These are phyloP conservation scores for Halyomorpha halys DNA, from an alignment of 1,140 invertebrate genomes.

Conservation along the genomic window DNA sequence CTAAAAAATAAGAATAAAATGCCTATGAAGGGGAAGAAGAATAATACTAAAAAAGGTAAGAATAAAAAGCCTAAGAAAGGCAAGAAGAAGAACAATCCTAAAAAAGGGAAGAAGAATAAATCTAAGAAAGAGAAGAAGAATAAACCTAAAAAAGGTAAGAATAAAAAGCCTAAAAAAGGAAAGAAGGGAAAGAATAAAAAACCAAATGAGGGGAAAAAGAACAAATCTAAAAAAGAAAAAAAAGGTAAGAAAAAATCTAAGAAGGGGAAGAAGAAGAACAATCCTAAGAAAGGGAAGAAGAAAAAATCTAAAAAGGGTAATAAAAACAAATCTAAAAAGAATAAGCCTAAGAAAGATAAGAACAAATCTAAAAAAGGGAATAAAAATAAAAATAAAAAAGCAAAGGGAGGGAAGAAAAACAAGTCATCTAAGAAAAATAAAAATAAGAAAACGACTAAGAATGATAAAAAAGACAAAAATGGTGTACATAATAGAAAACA, in stretches of 20 bases:
- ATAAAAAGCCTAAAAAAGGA: too few relatives aligned
- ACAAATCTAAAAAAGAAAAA: too few relatives aligned
- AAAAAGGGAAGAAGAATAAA: background rate
- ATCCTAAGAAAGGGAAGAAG: background rate
- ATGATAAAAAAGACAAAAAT: background rate
- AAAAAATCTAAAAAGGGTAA: background rate
- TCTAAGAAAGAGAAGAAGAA: background rate
- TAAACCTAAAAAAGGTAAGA: background rate
- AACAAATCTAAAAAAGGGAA: background rate
- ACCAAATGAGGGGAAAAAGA: background rate
- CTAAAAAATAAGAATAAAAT: background rate
- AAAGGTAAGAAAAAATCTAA: background rate
- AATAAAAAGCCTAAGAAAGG: too few relatives aligned
- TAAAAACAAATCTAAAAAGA: background rate
- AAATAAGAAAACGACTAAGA: background rate
- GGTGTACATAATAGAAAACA: too few relatives aligned
- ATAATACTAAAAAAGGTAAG: too few relatives aligned
- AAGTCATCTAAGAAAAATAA: background rate
- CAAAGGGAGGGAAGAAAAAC: background rate
- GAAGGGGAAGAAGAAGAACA: too few relatives aligned
- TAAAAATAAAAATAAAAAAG: background rate
- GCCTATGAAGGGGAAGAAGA: too few relatives aligned
- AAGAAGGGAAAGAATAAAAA: background rate
- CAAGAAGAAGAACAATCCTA: too few relatives aligned
- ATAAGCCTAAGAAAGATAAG: background rate